These are phyloP conservation scores for Dendrolimus kikuchii DNA, from an alignment of 1,140 invertebrate species.

Conservation along the genomic window DNA sequence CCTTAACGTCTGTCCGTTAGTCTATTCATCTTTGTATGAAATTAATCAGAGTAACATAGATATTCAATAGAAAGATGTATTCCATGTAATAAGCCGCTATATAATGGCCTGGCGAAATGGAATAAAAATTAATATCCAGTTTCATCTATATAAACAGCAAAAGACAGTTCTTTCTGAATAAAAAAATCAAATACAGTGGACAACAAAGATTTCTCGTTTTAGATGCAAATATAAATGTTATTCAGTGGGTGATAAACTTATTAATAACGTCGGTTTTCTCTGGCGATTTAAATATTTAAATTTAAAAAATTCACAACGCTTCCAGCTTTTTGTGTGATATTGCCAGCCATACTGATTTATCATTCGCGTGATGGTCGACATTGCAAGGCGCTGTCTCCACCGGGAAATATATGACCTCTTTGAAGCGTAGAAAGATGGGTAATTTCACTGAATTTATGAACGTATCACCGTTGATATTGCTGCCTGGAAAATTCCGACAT, in stretches of 20 bases:
- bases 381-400: constrained; percentile 54
- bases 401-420: constrained; percentile 59
- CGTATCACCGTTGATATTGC: constrained; percentile 59
- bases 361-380: constrained; percentile 57
- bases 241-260: neutral
- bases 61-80: no score
- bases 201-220: no score
- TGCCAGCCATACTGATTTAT: constrained; percentile 42
- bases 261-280: constrained; percentile 1
- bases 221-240: no score
- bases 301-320: constrained; percentile 23
- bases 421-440: constrained; percentile 66
- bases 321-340: constrained; percentile 25
- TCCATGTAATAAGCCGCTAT: no score
- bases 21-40: no score
- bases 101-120: no score
- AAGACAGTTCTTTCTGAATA: no score
- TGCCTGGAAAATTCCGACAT: constrained; percentile 51
- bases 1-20: no score
- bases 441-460: constrained; percentile 69
- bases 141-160: no score
- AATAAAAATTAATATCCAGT: no score
- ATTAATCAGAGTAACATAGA: no score
- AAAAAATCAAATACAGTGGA: no score
- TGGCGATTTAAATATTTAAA: constrained; percentile 17